Conservation (phyloP, 2,888 invertebrate species). For the Lamellibrachia columna region DNA sequence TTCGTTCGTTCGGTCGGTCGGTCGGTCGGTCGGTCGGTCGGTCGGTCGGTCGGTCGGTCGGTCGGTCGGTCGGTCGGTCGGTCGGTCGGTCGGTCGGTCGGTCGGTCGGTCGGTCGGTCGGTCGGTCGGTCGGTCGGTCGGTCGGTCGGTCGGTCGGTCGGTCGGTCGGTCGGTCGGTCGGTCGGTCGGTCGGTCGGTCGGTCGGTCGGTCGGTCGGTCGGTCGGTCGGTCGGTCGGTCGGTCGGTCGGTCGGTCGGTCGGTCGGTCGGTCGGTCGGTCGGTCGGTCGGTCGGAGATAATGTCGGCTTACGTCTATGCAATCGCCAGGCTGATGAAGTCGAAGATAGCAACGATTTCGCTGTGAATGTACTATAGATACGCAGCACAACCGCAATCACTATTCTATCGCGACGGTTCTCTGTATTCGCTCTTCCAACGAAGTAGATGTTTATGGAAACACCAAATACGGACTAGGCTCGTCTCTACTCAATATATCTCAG, state of each 20-base stretch:
- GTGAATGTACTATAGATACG: background rate
- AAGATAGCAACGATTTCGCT: constrained; percentile 4
- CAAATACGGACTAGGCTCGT: background rate
- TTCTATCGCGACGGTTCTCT: background rate
- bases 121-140: too few species aligned
- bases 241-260: constrained; percentile 16
- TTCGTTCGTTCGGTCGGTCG: too few species aligned
- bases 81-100: too few species aligned
- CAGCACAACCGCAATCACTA: background rate
- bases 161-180: too few species aligned
- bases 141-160: too few species aligned
- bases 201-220: background rate
- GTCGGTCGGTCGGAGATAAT: constrained; percentile 16
- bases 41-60: too few species aligned
- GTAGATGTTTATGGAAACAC: background rate
- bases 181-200: too few species aligned
- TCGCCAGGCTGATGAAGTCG: background rate
- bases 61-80: too few species aligned
- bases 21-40: too few species aligned
- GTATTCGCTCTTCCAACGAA: background rate
- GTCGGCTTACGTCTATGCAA: constrained; percentile 10
- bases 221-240: background rate
- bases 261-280: constrained; percentile 16
- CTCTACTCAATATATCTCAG: background rate
- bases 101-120: too few species aligned